A percentile compares a stretch with the other conserved stretches of the same genome.
Conservation (phyloP, 2,888 invertebrate genomes). For the Imbricaverruca yamaguchii region DNA sequence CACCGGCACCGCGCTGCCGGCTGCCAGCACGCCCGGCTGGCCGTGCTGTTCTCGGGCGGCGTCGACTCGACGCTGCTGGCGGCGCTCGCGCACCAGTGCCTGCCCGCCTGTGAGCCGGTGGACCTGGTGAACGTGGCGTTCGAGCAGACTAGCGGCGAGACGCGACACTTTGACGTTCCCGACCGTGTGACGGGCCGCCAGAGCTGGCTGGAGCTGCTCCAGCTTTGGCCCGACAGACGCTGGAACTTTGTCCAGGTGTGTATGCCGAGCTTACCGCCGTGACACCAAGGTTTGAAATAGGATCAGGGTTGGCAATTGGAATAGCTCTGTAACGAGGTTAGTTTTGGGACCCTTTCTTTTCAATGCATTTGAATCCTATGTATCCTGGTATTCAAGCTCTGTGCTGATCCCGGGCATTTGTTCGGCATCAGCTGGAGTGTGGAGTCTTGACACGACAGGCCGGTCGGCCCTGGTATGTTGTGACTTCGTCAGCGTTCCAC, state of each 20-base stretch:
- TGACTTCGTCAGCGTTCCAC: too few relatives aligned
- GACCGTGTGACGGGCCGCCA: constrained; percentile 71
- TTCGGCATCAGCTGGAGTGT: too few relatives aligned
- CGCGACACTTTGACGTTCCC: constrained; percentile 54
- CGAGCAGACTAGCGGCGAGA: constrained; percentile 40
- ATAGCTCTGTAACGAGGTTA: too few relatives aligned
- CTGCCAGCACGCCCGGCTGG: constrained; percentile 60
- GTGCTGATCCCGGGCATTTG: too few relatives aligned
- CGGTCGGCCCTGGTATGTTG: too few relatives aligned
- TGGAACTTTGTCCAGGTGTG: constrained; percentile 74
- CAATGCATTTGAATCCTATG: too few relatives aligned
- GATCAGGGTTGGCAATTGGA: too few relatives aligned
- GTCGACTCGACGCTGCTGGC: constrained; percentile 91
- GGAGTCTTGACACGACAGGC: too few relatives aligned
- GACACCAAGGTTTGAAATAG: too few relatives aligned
- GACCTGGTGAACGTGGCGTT: constrained; percentile 95
- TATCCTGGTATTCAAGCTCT: too few relatives aligned
- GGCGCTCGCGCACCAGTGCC: constrained; percentile 62
- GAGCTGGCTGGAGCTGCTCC: constrained; percentile 60
- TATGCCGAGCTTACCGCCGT: not conserved
- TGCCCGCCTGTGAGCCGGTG: constrained; percentile 59
- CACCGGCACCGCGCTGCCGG: not conserved
- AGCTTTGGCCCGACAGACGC: constrained; percentile 58
- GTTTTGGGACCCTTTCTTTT: too few relatives aligned
- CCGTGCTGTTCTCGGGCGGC: constrained; percentile 90